A percentile compares a stretch with the other conserved stretches of the same genome.
Evolutionary conservation across 2,888 invertebrate species (phyloP).

Genomic region (Therioaphis trifolii): DNA sequence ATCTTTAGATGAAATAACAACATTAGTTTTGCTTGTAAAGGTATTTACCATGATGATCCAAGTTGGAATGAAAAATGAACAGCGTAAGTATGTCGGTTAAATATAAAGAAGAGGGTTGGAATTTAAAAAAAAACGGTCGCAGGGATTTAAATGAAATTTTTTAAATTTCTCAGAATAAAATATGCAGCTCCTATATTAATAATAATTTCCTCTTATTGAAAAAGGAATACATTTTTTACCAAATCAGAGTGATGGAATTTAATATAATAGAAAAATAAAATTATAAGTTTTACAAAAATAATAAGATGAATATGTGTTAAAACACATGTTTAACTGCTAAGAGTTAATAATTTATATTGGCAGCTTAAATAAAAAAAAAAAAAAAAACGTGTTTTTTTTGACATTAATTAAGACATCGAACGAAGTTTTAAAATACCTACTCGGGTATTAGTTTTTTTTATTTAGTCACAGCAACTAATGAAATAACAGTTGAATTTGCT

Average conservation of each 20-base stretch:
- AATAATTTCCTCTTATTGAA: constrained; percentile 18
- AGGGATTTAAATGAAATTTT: constrained; percentile 34
- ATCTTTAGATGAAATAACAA: not conserved
- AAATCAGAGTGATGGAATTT: constrained; percentile 46
- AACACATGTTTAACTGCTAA: too few species aligned
- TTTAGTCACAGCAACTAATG: too few species aligned
- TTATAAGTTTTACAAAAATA: not conserved
- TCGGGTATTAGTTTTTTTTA: too few species aligned
- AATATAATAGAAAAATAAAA: constrained; percentile 28
- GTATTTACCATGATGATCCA: not conserved
- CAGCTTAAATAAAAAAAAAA: too few species aligned
- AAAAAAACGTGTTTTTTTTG: too few species aligned
- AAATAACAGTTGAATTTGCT: too few species aligned
- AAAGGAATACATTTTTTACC: constrained; percentile 26
- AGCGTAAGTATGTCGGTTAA: not conserved
- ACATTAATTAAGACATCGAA: too few species aligned
- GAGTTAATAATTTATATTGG: too few species aligned
- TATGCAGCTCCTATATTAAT: constrained; percentile 18
- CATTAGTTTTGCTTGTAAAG: not conserved
- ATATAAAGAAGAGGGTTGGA: not conserved
- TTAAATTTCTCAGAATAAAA: constrained; percentile 32
- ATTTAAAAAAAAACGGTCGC: constrained; percentile 3
- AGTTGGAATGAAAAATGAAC: constrained; percentile 21
- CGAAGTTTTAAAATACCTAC: too few species aligned
- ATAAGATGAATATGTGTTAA: not conserved